Percentiles rank a stretch among this genome's conserved stretches.
phyloP scores from a whole-genome alignment of 2,113 vertebrate genomes.

The Anhinga anhinga region DNA sequence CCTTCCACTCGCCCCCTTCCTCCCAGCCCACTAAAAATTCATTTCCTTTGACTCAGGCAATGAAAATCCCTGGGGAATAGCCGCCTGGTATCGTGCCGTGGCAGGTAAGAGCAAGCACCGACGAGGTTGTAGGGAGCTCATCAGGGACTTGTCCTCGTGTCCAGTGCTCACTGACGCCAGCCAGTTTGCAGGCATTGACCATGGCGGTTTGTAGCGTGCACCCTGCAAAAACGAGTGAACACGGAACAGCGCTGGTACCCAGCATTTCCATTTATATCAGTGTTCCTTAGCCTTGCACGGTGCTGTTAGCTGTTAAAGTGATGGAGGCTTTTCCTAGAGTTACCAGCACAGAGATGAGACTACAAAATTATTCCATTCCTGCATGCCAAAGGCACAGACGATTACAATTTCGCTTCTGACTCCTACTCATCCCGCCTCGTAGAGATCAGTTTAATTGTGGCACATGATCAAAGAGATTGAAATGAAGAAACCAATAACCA shows the following conservation, averaged over 20 bases:
- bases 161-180: background rate
- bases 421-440: slow-evolving; percentile 17
- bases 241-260: background rate
- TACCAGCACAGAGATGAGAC: background rate
- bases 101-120: background rate
- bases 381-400: background rate
- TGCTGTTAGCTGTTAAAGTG: background rate
- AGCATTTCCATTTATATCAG: background rate
- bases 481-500: background rate
- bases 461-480: slow-evolving; percentile 5
- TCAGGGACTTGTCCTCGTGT: background rate
- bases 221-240: background rate
- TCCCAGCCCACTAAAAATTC: background rate
- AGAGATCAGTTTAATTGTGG: slow-evolving; percentile 10
- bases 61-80: background rate
- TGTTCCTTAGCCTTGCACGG: background rate
- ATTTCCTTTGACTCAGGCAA: background rate
- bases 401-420: slow-evolving; percentile 26
- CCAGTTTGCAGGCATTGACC: background rate
- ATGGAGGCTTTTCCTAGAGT: background rate
- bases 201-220: background rate
- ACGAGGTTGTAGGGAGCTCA: background rate
- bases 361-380: background rate
- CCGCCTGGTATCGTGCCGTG: background rate
- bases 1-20: background rate